Percentiles rank a stretch among this genome's conserved stretches.
Evolutionary conservation across 2,797 vertebrate species (phyloP).

Genomic region (Aplochiton taeniatus): DNA sequence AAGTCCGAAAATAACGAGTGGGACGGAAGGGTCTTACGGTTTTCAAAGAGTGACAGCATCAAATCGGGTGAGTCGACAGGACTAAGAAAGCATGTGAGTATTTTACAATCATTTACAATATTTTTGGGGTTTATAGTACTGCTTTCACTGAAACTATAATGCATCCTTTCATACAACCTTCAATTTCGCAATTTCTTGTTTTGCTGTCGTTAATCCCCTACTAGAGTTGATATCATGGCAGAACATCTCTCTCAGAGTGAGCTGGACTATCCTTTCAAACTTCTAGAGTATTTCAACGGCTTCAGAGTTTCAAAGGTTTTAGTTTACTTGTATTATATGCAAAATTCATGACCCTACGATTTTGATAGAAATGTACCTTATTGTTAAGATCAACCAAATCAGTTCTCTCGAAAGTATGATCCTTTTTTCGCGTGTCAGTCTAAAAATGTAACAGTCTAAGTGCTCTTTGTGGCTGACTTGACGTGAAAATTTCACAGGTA

Average conservation of each 20-base stretch:
- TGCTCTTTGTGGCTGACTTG: background rate
- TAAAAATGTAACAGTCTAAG: background rate
- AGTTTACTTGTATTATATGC: background rate
- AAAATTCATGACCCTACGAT: too few relatives aligned
- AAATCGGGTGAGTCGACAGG: too few relatives aligned
- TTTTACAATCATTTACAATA: too few relatives aligned
- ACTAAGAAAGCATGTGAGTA: too few relatives aligned
- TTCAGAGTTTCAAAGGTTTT: slow-evolving; percentile 76
- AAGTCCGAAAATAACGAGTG: background rate
- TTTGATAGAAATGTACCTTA: too few relatives aligned
- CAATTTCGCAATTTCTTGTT: too few relatives aligned
- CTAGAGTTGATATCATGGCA: slow-evolving; percentile 58
- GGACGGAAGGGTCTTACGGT: background rate
- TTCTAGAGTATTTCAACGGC: slow-evolving; percentile 77
- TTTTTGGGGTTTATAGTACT: too few relatives aligned
- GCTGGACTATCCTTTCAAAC: slow-evolving; percentile 77
- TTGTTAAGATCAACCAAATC: background rate
- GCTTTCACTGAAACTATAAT: too few relatives aligned
- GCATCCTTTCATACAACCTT: too few relatives aligned
- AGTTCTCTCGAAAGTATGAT: background rate
- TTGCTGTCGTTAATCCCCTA: too few relatives aligned
- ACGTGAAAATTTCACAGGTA: slow-evolving; percentile 52
- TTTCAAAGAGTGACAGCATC: too few relatives aligned
- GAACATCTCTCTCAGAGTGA: slow-evolving; percentile 77
- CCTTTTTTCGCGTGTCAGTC: background rate